phyloP scores from a whole-genome alignment of 2,888 invertebrate genomes.

The Leptopterna dolabrata region DNA sequence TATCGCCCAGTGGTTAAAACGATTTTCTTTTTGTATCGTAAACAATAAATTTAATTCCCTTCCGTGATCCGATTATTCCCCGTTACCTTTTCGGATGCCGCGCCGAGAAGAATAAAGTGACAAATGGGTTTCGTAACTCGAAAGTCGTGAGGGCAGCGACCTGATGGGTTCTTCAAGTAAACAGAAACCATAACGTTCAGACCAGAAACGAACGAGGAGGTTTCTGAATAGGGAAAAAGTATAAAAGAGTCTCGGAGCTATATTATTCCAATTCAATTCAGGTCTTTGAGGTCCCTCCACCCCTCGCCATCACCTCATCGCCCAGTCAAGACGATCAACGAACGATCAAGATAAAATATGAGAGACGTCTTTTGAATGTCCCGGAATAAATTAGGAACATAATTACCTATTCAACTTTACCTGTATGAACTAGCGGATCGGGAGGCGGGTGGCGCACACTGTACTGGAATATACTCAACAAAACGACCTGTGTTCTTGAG shows the following conservation, averaged over 20 bases:
- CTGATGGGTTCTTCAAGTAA: constrained; percentile 11
- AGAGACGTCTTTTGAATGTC: not conserved
- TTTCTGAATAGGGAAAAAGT: constrained; percentile 1
- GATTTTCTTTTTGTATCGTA: not conserved
- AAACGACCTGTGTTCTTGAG: not conserved
- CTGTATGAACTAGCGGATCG: not conserved
- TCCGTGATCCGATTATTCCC: not conserved
- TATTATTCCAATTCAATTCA: constrained; percentile 11
- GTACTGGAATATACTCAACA: not conserved
- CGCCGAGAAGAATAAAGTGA: not conserved
- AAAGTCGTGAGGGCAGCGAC: not conserved
- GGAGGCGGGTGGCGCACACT: not conserved
- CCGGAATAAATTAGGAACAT: constrained; percentile 11
- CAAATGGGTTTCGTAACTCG: not conserved
- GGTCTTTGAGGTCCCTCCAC: not conserved
- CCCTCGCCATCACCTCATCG: not conserved
- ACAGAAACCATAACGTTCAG: constrained; percentile 3
- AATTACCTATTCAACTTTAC: not conserved
- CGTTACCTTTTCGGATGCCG: not conserved
- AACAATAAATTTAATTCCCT: not conserved
- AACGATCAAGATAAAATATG: constrained; percentile 7
- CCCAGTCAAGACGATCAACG: not conserved
- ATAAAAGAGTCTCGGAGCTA: not conserved
- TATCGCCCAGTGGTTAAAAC: not conserved
- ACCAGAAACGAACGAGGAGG: not conserved